phyloP scores from a whole-genome alignment of 2,888 invertebrate genomes.

The Endomychus coccineus region DNA sequence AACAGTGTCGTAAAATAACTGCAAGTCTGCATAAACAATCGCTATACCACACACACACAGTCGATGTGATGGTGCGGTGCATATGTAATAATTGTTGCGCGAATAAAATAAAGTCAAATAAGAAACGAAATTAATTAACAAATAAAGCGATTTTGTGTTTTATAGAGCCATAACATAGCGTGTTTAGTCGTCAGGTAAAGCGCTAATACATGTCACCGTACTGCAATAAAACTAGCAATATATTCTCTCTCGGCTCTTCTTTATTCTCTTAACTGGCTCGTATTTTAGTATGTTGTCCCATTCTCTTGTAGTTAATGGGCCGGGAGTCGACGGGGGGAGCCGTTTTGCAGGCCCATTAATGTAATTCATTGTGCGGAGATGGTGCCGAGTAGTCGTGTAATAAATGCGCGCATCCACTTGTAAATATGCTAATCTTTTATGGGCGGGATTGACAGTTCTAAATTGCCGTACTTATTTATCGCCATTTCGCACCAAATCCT shows the following conservation, averaged over 20 bases:
- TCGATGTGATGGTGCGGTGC: too few species aligned
- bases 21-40: too few species aligned
- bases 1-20: too few species aligned
- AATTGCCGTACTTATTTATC: conserved; percentile 12
- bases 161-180: conserved; percentile 36
- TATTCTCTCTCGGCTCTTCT: conserved; percentile 40
- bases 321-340: conserved; percentile 39
- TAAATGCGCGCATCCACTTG: conserved; percentile 21
- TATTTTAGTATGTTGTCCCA: conserved; percentile 42
- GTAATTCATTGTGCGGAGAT: conserved; percentile 44
- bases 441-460: conserved; percentile 11
- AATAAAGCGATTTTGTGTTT: conserved; percentile 42
- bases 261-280: conserved; percentile 44
- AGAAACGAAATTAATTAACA: conserved; percentile 41
- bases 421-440: conserved; percentile 30
- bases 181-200: conserved; percentile 39
- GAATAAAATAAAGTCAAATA: conserved; percentile 31
- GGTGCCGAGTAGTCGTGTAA: conserved; percentile 24
- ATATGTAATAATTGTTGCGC: too few species aligned
- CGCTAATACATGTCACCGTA: conserved; percentile 41
- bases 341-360: conserved; percentile 41
- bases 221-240: conserved; percentile 41
- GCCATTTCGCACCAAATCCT: too few species aligned
- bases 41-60: too few species aligned
- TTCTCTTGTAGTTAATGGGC: conserved; percentile 42